phyloP scores from a whole-genome alignment of 23 tunicate genomes.

The Trididemnum clinides region DNA sequence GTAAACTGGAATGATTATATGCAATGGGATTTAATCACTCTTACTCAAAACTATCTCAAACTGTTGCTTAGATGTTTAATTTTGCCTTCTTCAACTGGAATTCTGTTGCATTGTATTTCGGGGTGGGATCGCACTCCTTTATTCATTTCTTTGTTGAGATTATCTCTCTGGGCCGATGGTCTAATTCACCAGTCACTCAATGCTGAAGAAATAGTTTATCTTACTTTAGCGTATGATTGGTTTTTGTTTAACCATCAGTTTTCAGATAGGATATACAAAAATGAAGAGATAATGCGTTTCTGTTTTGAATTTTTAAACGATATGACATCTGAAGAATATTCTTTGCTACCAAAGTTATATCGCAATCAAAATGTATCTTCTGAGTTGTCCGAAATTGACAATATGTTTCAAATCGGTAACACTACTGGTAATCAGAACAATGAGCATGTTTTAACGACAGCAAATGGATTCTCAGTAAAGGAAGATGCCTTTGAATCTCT shows the following conservation, averaged over 20 bases:
- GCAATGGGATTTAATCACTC: slow-evolving; percentile 81
- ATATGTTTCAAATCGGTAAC: background rate
- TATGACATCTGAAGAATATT: slow-evolving; percentile 49
- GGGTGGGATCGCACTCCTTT: slow-evolving; percentile 97
- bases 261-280: slow-evolving; percentile 61
- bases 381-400: background rate
- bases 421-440: background rate
- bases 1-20: slow-evolving; percentile 78
- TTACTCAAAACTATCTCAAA: slow-evolving; percentile 86
- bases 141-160: slow-evolving; percentile 80
- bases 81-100: slow-evolving; percentile 40
- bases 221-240: slow-evolving; percentile 94
- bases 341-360: slow-evolving; percentile 28
- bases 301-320: slow-evolving; percentile 82
- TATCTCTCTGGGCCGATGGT: slow-evolving; percentile 98
- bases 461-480: background rate
- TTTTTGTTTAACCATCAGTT: slow-evolving; percentile 88
- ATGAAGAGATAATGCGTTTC: slow-evolving; percentile 88
- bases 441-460: background rate
- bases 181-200: slow-evolving; percentile 72
- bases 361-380: background rate
- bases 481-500: background rate
- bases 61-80: slow-evolving; percentile 50
- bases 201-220: slow-evolving; percentile 84
- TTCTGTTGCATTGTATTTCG: slow-evolving; percentile 93